Evolutionary conservation across 2,797 vertebrate species (phyloP), one percentile per base, ranked within the genome.

Genomic region (Chelon auratus): DNA sequence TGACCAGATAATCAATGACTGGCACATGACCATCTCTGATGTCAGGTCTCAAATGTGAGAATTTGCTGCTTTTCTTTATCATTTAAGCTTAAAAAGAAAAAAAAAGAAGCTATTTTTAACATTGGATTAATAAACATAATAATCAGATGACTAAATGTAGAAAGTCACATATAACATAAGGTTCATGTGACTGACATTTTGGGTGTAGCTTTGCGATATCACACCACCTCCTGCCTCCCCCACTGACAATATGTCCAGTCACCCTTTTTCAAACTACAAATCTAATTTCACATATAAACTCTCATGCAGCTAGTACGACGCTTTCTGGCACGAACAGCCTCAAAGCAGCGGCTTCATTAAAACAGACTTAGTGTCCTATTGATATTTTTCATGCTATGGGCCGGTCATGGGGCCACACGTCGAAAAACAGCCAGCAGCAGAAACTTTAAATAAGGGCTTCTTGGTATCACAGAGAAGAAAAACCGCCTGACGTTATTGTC

Each of bases 391-490:
- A 4, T 30, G 53, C 60, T 43, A 14, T 42, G 13, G 13, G 9
- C 17, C 37, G 9, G 43, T 75, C 59, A 62, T 47, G 51, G 67
- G 50, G 64, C 43, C 33, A 36, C 42, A 45, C 30, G 20, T 14
- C 43, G 10, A 81, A 26, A 68, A 26, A 68, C 58, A 42, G 15
- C 43, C 37, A 36, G 39, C 9, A 50, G 33, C 14, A 51, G 7
- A 24, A 36, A 13, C 45, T 22, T 33, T 39, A 45, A 76, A 40
- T 9, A 33, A 3, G 17, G 13, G 26, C 22, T 67, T 64, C 18
- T 48, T 22, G 55, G 71, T 74, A 59, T 67, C 50, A 57, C 58
- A 66, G 72, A 78, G 86, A 88, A 7, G 55, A 73, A 78, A 78
- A 24, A 45, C 37, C 61, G 37, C 61, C 53, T 13, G 36, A 79